Evolutionary conservation across 2,888 invertebrate species (phyloP), one percentile per base, ranked within the genome.

Genomic region (Eurytoma adleriae): DNA sequence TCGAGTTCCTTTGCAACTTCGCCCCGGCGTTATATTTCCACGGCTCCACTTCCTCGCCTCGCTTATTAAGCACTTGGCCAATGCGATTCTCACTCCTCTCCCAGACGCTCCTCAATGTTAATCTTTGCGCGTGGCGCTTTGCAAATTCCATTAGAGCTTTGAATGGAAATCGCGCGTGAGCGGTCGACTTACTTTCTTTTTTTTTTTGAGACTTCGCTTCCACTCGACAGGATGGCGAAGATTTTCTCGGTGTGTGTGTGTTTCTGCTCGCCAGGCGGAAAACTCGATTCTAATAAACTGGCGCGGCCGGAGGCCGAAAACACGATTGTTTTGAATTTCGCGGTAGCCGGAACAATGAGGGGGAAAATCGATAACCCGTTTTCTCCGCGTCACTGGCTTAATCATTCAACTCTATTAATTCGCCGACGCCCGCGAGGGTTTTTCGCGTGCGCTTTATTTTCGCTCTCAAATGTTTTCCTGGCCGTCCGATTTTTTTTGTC

Each of bases 101-200:
- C 54, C 68, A 54, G 20, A 20, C 50, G n/a, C 7, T 20, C 59
- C 18, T 24, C 24, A 16, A 24, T 27, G 20, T 14, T 52, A 57
- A 71, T 59, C 57, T 67, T 50, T 59, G 18, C 50, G n/a, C 66
- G 69, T 7, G 10, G 30, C 48, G 77, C 59, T 66, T 80, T 80
- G 78, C 74, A 80, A 80, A 80, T 80, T 80, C 82, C 78, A 78
- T 74, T 79, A 82, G 81, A 83, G 80, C 82, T 82, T 40, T 5
- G 40, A 40, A 40, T 40, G 7, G 10, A 40, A 40, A 40, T 40
- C 4, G 40, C 40, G 40, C 40, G 40, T 52, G 24, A 48, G 5
- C 52, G 13, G 30, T 10, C 62, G 1, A 16, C 24, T 48, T 61
- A 48, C 50, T 61, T 61, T 54, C 24, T 30, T 59, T 76, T 40